Conservation (phyloP, 2,797 vertebrate genomes). For the Neomorphus geoffroyi region DNA sequence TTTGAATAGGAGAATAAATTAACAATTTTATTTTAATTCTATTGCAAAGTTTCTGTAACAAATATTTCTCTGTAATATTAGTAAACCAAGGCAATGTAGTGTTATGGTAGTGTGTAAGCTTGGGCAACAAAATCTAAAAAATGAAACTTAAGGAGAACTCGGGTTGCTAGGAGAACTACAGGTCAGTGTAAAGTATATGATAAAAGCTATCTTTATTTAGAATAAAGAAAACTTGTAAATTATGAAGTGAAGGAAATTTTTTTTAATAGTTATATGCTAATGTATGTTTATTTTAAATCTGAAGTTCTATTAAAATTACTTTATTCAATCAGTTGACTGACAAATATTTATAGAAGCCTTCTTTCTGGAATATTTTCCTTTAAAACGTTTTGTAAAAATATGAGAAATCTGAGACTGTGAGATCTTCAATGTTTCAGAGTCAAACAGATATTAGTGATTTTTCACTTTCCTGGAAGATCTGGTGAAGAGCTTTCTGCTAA, state of each 20-base stretch:
- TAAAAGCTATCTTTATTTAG: neutral
- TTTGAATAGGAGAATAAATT: neutral
- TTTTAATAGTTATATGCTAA: neutral
- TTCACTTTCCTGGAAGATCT: conserved; percentile 4
- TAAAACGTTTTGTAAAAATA: neutral
- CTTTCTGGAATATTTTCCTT: neutral
- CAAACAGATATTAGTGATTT: neutral
- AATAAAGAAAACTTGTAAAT: neutral
- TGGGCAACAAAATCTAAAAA: neutral
- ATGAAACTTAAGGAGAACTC: neutral
- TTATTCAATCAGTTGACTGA: neutral
- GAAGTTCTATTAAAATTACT: neutral
- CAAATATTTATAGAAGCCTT: neutral
- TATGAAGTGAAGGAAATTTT: neutral
- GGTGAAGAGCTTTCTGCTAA: neutral
- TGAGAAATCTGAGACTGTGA: neutral
- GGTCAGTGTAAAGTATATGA: neutral
- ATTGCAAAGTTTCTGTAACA: neutral
- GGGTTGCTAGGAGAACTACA: neutral
- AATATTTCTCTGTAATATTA: neutral
- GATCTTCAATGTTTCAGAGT: neutral
- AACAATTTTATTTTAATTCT: neutral
- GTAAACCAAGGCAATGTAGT: neutral
- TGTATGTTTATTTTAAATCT: neutral
- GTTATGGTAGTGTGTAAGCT: neutral